phyloP scores from a whole-genome alignment of 2,888 invertebrate species.

The Nephrocerus scutellatus region DNA sequence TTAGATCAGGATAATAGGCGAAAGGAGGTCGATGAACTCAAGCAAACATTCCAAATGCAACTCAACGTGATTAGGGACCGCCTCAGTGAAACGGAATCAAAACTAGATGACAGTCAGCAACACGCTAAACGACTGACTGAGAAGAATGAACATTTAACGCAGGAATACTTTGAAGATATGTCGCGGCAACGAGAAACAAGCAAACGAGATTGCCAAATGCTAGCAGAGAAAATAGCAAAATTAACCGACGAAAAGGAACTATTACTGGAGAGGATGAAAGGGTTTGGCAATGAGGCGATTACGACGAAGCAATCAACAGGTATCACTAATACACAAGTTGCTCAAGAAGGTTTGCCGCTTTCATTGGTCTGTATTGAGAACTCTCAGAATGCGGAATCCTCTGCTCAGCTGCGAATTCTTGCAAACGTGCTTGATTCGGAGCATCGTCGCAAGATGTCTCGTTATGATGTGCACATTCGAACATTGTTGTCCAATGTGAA shows the following conservation, averaged over 20 bases:
- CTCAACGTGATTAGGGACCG: conserved; percentile 15
- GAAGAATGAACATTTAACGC: background rate
- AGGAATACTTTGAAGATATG: background rate
- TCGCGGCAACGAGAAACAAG: background rate
- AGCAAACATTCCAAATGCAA: conserved; percentile 27
- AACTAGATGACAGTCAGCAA: conserved; percentile 12
- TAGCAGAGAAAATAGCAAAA: background rate
- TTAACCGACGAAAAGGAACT: background rate
- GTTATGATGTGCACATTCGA: conserved; percentile 32
- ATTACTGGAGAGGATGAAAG: background rate
- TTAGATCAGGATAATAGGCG: conserved; percentile 20
- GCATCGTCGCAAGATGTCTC: conserved; percentile 30
- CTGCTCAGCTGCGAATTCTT: conserved; percentile 26
- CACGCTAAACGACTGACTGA: conserved; percentile 8
- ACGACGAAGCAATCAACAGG: conserved; percentile 19
- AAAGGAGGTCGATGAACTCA: conserved; percentile 23
- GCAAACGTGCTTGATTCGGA: conserved; percentile 32
- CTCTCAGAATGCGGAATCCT: no score
- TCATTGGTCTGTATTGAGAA: no score
- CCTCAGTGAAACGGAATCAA: conserved; percentile 6
- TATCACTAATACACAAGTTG: conserved; percentile 13
- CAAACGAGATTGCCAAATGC: background rate
- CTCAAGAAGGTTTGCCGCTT: no score
- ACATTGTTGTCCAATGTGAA: conserved; percentile 28
- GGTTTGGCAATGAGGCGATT: conserved; percentile 2